phyloP scores from a whole-genome alignment of 1,140 invertebrate genomes.

The Neotoxoptera formosana region DNA sequence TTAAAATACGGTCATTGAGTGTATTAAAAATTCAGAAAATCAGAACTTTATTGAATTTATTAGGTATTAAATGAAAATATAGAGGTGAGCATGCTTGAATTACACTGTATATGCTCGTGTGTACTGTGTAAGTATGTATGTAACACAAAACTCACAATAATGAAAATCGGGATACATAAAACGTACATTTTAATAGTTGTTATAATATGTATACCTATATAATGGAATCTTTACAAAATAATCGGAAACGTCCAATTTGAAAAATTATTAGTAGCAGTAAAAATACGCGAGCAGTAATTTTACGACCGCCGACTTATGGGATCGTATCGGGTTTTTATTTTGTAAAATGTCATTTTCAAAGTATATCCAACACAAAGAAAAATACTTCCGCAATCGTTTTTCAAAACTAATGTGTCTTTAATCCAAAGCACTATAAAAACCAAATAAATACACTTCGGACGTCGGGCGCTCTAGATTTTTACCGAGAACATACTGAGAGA shows the following conservation, averaged over 20 bases:
- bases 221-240: not conserved
- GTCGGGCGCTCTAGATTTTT: not conserved
- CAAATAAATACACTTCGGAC: not conserved
- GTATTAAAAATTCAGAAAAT: too few species aligned
- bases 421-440: not conserved
- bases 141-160: not conserved
- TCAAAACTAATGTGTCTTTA: slow-evolving; percentile 28
- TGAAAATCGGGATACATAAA: not conserved
- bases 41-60: too few species aligned
- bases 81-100: not conserved
- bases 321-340: not conserved
- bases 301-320: not conserved
- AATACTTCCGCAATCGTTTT: slow-evolving; percentile 30
- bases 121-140: not conserved
- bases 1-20: too few species aligned
- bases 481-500: not conserved
- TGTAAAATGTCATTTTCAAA: not conserved
- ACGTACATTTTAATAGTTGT: not conserved
- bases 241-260: not conserved
- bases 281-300: not conserved
- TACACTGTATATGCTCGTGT: not conserved
- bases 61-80: not conserved
- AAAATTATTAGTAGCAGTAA: slow-evolving; percentile 10
- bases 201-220: not conserved
- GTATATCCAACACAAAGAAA: not conserved